Evolutionary conservation across 2,797 vertebrate genomes (phyloP).

Genomic region (Lateolabrax maculatus): DNA sequence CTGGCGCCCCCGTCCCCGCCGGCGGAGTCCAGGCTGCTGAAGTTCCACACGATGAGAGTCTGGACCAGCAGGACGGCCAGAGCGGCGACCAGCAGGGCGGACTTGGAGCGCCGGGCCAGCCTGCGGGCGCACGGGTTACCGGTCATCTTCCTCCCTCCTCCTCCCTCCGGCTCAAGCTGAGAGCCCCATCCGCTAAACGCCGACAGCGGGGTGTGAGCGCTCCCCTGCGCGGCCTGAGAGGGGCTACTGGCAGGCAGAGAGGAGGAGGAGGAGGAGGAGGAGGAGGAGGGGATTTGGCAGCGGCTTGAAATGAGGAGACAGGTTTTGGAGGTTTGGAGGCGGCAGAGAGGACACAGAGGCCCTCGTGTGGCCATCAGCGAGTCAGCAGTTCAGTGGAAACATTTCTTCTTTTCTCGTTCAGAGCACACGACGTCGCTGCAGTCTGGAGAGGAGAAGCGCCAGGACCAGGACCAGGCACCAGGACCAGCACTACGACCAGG

Average conservation of each 20-base stretch:
- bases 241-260: slow-evolving; percentile 72
- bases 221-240: slow-evolving; percentile 70
- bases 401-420: slow-evolving; percentile 1
- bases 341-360: slow-evolving; percentile 50
- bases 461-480: no score
- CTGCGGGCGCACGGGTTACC: slow-evolving; percentile 87
- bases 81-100: slow-evolving; percentile 90
- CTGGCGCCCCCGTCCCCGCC: slow-evolving; percentile 85
- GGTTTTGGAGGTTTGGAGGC: slow-evolving; percentile 31
- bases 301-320: slow-evolving; percentile 71
- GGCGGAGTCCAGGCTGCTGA: slow-evolving; percentile 93
- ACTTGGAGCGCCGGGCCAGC: slow-evolving; percentile 91
- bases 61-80: slow-evolving; percentile 93
- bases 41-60: slow-evolving; percentile 97
- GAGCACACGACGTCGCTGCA: slow-evolving; percentile 13
- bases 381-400: slow-evolving; percentile 26
- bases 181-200: slow-evolving; percentile 74
- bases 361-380: slow-evolving; percentile 63
- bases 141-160: slow-evolving; percentile 71
- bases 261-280: neutral
- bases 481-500: no score
- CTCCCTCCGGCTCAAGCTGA: slow-evolving; percentile 69
- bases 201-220: slow-evolving; percentile 79
- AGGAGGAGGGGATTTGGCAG: slow-evolving; percentile 68
- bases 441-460: neutral